Evolutionary conservation across 2,797 vertebrate genomes (phyloP).

Genomic region (Kryptolebias ocellatus): DNA sequence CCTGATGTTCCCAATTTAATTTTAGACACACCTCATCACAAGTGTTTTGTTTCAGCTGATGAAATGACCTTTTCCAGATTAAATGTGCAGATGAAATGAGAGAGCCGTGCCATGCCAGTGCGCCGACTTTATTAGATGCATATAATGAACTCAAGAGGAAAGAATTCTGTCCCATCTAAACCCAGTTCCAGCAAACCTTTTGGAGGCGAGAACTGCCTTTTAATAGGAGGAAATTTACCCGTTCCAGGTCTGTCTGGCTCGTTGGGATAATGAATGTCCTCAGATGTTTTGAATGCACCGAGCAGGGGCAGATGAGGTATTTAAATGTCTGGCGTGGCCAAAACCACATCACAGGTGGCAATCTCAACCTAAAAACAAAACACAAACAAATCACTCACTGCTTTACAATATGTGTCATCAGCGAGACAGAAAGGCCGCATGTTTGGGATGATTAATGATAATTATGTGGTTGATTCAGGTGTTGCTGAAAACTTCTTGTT

Average conservation of each 20-base stretch:
- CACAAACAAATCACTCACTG: slow-evolving; percentile 39
- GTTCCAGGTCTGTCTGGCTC: slow-evolving; percentile 61
- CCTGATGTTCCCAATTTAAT: slow-evolving; percentile 51
- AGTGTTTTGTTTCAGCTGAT: slow-evolving; percentile 56
- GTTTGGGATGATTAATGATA: slow-evolving; percentile 27
- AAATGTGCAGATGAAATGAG: slow-evolving; percentile 51
- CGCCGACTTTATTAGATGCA: slow-evolving; percentile 55
- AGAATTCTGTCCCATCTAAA: slow-evolving; percentile 70
- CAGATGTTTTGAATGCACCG: slow-evolving; percentile 47
- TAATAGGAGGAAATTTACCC: slow-evolving; percentile 65
- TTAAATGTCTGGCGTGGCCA: slow-evolving; percentile 36
- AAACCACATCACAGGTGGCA: slow-evolving; percentile 62
- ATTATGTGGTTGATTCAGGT: slow-evolving; percentile 50
- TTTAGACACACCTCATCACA: slow-evolving; percentile 38
- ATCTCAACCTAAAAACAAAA: slow-evolving; percentile 36
- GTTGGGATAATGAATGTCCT: slow-evolving; percentile 58
- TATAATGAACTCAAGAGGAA: slow-evolving; percentile 78
- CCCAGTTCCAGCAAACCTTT: slow-evolving; percentile 64
- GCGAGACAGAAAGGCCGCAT: slow-evolving; percentile 9
- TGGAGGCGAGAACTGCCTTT: slow-evolving; percentile 57
- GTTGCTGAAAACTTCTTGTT: slow-evolving; percentile 22
- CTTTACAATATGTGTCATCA: slow-evolving; percentile 25
- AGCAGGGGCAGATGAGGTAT: slow-evolving; percentile 41
- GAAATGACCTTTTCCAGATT: slow-evolving; percentile 57
- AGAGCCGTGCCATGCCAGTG: slow-evolving; percentile 40